Evolutionary conservation across 2,888 invertebrate species (phyloP), one percentile per base, ranked within the genome.

Genomic region (Gryllus longicercus): DNA sequence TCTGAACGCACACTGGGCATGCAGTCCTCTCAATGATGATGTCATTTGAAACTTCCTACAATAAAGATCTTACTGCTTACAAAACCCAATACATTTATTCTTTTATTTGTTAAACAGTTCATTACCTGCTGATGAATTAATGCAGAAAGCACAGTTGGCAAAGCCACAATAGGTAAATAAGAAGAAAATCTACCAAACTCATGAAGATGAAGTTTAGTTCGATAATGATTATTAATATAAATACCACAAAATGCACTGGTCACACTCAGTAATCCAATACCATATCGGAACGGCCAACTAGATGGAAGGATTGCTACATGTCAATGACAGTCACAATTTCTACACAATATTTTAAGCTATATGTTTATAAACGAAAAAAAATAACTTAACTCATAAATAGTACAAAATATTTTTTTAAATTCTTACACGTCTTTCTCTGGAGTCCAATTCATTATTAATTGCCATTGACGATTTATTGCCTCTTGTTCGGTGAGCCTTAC

Each of bases 1-100:
- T 82, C 87, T 94, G 92, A 49, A 90, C 84, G 85, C 95, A 95
- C 10, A 93, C 84, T 0, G 93, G 90, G 84, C 95, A 95, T 2
- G 85, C 83, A 0, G 88, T 86, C 51, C 88, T 90, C 85, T 90
- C 88, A 25, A 94, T 83, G 4, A 93, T 83, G 81, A 94, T 86
- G 23, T 90, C 86, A 1, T 88, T 88, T 83, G 91, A 87, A 77
- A 94, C 85, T 79, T 89, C 83, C 90, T 92, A 86, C 76, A 88
- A 87, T 81, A 80, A 75, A 76, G 80, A 25, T 74, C 11, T 2
- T 18, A 12, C 23, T 50, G 18, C 21, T n/a, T 74, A 74, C 21
- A 74, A n/a, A 74, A 12, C 1, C 5, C 8, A 38, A 18, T 74
- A 11, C 74, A 74, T 21, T 18, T 21, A 74, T 74, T 74, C n/a